Percentiles rank a stretch among this genome's conserved stretches.
Evolutionary conservation across 2,113 vertebrate genomes (phyloP).

Genomic region (Sinocyclocheilus maitianheensis): DNA sequence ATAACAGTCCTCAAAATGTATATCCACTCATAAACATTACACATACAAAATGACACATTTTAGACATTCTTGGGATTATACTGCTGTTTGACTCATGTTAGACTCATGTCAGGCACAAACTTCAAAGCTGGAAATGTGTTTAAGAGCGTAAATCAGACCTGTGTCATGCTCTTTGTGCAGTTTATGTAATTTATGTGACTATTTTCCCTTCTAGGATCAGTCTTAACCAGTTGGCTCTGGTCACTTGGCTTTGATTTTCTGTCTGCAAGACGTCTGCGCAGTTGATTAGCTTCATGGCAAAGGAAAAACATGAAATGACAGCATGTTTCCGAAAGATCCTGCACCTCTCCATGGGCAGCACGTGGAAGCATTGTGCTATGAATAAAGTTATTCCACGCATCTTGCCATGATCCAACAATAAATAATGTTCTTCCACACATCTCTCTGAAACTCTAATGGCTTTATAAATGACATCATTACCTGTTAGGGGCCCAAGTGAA

Average conservation of each 20-base stretch:
- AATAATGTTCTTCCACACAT: slow-evolving; percentile 55
- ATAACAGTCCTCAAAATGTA: neutral
- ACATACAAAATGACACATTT: neutral
- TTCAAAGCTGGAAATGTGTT: slow-evolving; percentile 16
- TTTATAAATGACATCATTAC: slow-evolving; percentile 61
- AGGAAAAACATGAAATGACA: slow-evolving; percentile 66
- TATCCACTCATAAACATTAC: neutral
- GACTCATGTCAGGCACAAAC: slow-evolving; percentile 12
- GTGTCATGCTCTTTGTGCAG: slow-evolving; percentile 20
- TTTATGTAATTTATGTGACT: slow-evolving; percentile 22
- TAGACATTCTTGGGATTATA: neutral
- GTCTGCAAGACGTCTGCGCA: slow-evolving; percentile 31
- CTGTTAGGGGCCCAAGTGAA: slow-evolving; percentile 35
- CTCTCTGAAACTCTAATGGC: slow-evolving; percentile 40
- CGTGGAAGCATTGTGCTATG: slow-evolving; percentile 62
- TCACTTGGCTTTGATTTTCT: slow-evolving; percentile 15
- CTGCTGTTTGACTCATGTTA: neutral
- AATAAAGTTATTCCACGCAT: slow-evolving; percentile 66
- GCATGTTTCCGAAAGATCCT: slow-evolving; percentile 62
- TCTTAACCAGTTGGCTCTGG: slow-evolving; percentile 16
- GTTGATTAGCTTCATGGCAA: slow-evolving; percentile 44
- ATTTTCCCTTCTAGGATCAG: slow-evolving; percentile 13
- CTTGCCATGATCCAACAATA: slow-evolving; percentile 59
- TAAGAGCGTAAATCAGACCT: slow-evolving; percentile 16
- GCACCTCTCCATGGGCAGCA: slow-evolving; percentile 48